phyloP scores from a whole-genome alignment of 2,888 invertebrate genomes.

The Cylloceria caligata region DNA sequence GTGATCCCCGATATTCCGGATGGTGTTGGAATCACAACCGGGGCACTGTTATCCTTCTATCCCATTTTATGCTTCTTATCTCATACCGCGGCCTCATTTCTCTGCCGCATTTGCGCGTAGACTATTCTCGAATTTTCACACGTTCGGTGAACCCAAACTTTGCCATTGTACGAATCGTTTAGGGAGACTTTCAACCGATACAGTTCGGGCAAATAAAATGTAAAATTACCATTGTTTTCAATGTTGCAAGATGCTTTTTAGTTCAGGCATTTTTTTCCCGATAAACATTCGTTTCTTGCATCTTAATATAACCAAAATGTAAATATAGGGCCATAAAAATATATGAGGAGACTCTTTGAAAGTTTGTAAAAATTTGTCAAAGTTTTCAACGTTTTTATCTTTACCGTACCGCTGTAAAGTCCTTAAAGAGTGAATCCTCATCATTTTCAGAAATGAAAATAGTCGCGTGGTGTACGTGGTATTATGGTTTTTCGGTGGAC shows the following conservation, averaged over 20 bases:
- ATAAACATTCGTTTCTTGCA: neutral
- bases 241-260: neutral
- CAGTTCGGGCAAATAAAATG: neutral
- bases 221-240: neutral
- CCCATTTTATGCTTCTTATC: slow-evolving; percentile 10
- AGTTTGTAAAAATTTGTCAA: neutral
- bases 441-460: slow-evolving; percentile 5
- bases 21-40: neutral
- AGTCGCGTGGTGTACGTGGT: neutral
- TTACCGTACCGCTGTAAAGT: neutral
- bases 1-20: neutral
- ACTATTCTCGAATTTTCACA: slow-evolving; percentile 12
- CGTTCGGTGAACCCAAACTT: neutral
- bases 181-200: neutral
- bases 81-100: neutral
- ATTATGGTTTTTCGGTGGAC: slow-evolving; percentile 19
- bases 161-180: neutral
- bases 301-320: neutral
- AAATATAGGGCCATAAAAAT: neutral
- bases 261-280: neutral
- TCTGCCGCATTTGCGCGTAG: neutral
- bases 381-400: neutral
- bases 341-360: neutral
- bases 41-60: slow-evolving; percentile 11
- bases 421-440: neutral